A percentile compares a stretch with the other conserved stretches of the same genome.
These are phyloP conservation scores for Sinhomidia bicolor DNA, from an alignment of 2,888 invertebrate species.

Conservation along the genomic window DNA sequence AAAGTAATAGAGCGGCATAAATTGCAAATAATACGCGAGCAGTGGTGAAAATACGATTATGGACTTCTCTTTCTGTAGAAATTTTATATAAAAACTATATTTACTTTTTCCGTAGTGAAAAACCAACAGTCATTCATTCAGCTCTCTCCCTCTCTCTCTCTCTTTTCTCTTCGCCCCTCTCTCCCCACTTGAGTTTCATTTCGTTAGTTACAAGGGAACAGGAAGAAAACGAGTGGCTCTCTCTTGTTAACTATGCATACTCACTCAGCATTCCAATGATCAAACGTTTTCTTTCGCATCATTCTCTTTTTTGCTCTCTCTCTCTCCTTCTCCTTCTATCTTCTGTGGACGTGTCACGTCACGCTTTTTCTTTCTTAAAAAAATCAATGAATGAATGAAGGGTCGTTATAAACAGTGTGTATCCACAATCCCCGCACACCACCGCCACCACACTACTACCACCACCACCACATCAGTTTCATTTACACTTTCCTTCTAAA, in stretches of 20 bases:
- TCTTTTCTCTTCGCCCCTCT: not conserved
- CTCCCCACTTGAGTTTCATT: too few relatives aligned
- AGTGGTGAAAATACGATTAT: not conserved
- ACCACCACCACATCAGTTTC: not conserved
- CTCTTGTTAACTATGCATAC: not conserved
- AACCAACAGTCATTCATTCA: not conserved
- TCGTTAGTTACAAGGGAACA: not conserved
- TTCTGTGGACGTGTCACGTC: conserved; percentile 47
- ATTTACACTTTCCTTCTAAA: not conserved
- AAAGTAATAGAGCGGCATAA: not conserved
- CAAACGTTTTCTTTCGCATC: not conserved
- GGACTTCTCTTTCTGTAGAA: too few relatives aligned
- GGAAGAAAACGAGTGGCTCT: not conserved
- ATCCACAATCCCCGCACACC: not conserved
- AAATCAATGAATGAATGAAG: conserved; percentile 45
- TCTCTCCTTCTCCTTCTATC: not conserved
- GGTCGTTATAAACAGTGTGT: not conserved
- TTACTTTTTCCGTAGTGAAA: not conserved
- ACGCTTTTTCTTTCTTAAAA: conserved; percentile 29
- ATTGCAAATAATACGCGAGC: not conserved
- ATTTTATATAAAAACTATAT: too few relatives aligned
- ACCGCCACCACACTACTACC: too few relatives aligned
- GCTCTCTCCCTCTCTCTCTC: not conserved
- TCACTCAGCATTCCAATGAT: not conserved
- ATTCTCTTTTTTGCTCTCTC: not conserved